Conservation (phyloP, 2,888 invertebrate species). For the Caenorhabditis japonica region DNA sequence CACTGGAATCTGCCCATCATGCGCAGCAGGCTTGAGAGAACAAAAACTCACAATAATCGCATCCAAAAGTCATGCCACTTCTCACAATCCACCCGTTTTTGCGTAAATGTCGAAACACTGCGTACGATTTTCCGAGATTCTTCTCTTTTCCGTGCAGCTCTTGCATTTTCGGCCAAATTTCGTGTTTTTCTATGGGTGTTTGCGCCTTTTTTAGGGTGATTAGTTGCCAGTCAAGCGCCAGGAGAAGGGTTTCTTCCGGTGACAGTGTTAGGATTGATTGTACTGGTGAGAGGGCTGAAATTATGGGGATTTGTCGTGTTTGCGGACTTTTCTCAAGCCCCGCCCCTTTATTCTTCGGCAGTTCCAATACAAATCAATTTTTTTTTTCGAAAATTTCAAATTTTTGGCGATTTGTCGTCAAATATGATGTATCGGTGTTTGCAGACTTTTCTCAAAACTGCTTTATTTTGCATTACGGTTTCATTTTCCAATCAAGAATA, state of each 20-base stretch:
- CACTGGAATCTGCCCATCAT: constrained; percentile 22
- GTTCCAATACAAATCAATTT: too few relatives aligned
- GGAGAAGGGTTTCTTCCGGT: constrained; percentile 30
- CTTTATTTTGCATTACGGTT: too few relatives aligned
- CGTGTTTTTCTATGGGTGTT: neutral
- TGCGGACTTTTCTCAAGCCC: too few relatives aligned
- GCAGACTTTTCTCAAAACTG: too few relatives aligned
- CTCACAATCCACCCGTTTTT: constrained; percentile 60
- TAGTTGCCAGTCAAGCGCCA: constrained; percentile 35
- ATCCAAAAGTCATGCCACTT: constrained; percentile 59
- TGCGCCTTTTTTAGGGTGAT: constrained; percentile 10
- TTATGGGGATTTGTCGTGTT: too few relatives aligned
- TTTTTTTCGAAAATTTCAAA: too few relatives aligned
- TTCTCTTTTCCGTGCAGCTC: constrained; percentile 4
- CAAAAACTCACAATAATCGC: constrained; percentile 57
- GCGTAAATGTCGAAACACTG: constrained; percentile 52
- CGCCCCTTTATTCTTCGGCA: too few relatives aligned
- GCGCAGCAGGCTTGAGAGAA: neutral
- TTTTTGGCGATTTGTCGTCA: too few relatives aligned
- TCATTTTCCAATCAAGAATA: too few relatives aligned
- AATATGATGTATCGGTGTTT: too few relatives aligned
- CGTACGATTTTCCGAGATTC: constrained; percentile 16
- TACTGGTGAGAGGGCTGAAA: constrained; percentile 22
- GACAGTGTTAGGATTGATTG: constrained; percentile 15
- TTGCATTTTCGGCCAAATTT: constrained; percentile 32